Conservation (phyloP, 2,888 invertebrate genomes). For the Syritta pipiens region DNA sequence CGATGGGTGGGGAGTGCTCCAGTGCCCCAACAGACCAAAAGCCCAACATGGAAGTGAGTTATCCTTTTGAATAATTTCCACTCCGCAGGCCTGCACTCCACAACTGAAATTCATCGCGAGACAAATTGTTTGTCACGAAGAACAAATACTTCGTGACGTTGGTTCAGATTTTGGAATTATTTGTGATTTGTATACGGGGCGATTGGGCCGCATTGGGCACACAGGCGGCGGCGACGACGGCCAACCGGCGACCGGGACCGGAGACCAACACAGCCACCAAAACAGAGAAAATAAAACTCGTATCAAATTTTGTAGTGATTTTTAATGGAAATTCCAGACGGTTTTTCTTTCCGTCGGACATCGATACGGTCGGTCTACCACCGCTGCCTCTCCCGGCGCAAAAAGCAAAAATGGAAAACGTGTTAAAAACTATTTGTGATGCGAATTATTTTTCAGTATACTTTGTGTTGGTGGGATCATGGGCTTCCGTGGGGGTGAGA, state of each 20-base stretch:
- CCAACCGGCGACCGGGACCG: background rate
- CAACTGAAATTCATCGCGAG: conserved; percentile 69
- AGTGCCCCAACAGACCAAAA: background rate
- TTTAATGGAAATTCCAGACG: conserved; percentile 56
- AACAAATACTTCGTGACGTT: conserved; percentile 80
- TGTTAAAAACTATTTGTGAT: conserved; percentile 60
- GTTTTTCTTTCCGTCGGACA: conserved; percentile 39
- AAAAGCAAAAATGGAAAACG: conserved; percentile 62
- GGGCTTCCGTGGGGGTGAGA: conserved; percentile 25
- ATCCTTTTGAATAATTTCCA: conserved; percentile 52
- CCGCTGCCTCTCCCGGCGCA: conserved; percentile 21
- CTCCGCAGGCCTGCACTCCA: conserved; percentile 17
- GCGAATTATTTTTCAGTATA: conserved; percentile 55
- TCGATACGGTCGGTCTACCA: conserved; percentile 32
- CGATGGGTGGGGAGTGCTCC: background rate
- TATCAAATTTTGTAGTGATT: conserved; percentile 57
- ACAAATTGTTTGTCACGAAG: conserved; percentile 80
- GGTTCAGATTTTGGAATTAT: conserved; percentile 79
- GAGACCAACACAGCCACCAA: conserved; percentile 14
- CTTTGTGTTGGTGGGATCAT: conserved; percentile 29
- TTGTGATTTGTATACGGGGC: conserved; percentile 76
- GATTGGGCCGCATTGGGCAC: conserved; percentile 13
- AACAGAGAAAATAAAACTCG: conserved; percentile 16
- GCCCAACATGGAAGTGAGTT: conserved; percentile 16
- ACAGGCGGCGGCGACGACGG: conserved; percentile 26